Evolutionary conservation across 1,140 invertebrate genomes (phyloP).

Genomic region (Drosophila bifasciata): DNA sequence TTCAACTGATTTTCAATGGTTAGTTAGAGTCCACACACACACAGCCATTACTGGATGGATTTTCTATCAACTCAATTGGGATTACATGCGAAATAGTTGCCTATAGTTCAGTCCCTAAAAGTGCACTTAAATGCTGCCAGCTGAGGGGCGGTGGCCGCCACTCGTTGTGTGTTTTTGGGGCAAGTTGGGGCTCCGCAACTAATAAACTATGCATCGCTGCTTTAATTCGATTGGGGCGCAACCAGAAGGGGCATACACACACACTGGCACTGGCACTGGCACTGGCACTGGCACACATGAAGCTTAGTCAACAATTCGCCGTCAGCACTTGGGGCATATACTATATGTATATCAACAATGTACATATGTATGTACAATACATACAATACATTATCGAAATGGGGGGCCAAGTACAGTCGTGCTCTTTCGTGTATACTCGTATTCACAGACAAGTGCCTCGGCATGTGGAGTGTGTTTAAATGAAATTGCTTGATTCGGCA

Average conservation of each 20-base stretch:
- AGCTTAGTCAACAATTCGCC: constrained; percentile 51
- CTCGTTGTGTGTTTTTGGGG: constrained; percentile 27
- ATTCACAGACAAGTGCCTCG: constrained; percentile 29
- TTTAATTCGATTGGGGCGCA: constrained; percentile 45
- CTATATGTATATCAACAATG: too few species aligned
- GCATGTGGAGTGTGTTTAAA: constrained; percentile 73
- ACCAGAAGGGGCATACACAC: constrained; percentile 5
- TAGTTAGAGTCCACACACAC: too few species aligned
- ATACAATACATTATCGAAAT: constrained; percentile 62
- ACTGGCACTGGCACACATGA: not conserved
- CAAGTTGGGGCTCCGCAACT: constrained; percentile 42
- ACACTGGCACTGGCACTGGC: constrained; percentile 12
- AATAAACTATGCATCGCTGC: constrained; percentile 60
- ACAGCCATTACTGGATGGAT: constrained; percentile 10
- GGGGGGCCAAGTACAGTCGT: constrained; percentile 10
- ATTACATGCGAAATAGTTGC: not conserved
- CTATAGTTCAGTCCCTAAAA: constrained; percentile 5
- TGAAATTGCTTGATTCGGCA: constrained; percentile 82
- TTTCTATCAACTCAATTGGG: not conserved
- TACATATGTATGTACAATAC: constrained; percentile 20
- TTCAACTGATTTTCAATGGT: too few species aligned
- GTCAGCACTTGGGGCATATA: constrained; percentile 35
- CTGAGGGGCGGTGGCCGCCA: too few species aligned
- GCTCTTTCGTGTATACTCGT: constrained; percentile 11
- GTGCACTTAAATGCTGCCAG: constrained; percentile 12